Evolutionary conservation across 2,797 vertebrate genomes (phyloP).

Genomic region (Prunella strophiata): DNA sequence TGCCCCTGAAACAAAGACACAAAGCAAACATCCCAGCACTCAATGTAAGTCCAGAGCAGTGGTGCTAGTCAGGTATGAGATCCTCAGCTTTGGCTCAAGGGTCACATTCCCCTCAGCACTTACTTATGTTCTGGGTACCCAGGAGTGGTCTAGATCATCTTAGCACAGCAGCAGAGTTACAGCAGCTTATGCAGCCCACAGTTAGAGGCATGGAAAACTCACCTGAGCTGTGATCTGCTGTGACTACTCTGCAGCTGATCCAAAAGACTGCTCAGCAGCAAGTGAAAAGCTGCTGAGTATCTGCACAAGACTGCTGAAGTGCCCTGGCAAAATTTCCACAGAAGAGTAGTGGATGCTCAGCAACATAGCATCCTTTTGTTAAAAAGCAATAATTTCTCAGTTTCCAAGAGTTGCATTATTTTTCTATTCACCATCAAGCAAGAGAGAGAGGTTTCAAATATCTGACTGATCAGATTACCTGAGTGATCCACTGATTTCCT

Average conservation of each 20-base stretch:
- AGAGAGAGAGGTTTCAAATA: neutral
- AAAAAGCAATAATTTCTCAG: neutral
- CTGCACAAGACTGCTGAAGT: neutral
- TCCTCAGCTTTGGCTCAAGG: neutral
- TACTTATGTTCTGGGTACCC: neutral
- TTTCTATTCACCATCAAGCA: neutral
- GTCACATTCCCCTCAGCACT: rapidly evolving
- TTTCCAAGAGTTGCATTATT: neutral
- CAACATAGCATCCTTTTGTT: neutral
- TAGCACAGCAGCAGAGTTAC: neutral
- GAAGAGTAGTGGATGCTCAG: neutral
- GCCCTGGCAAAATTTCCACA: neutral
- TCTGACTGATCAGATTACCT: neutral
- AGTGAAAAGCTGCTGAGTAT: neutral
- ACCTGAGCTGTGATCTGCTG: neutral
- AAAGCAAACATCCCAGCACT: neutral
- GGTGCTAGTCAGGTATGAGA: neutral
- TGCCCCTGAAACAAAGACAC: neutral
- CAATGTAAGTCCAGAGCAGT: neutral
- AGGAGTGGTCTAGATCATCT: neutral
- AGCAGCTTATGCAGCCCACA: neutral
- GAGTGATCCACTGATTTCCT: neutral
- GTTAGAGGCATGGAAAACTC: neutral
- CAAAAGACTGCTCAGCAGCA: neutral
- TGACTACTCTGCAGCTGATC: neutral